Evolutionary conservation across 2,113 vertebrate genomes (phyloP), one percentile per base, ranked within the genome.

Genomic region (Seriola dumerili): DNA sequence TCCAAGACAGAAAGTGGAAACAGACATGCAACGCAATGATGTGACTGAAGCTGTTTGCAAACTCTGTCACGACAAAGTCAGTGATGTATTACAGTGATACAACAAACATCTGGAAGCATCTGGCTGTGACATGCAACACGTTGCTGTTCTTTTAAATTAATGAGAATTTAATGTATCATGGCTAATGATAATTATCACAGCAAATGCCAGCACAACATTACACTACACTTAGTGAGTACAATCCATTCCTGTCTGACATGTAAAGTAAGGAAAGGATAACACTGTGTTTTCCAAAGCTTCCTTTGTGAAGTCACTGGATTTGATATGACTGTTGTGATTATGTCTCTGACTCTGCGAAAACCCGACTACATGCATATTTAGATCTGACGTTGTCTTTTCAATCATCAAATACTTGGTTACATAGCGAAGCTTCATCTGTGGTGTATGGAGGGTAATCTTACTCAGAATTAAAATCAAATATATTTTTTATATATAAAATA

Each of bases 31-130:
- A 44, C 14, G 54, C 0, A 3, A 42, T 13, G 21, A 67, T 0
- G 40, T 5, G 34, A 62, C 21, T 34, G 36, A 50, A 74, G n/a
- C 44, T n/a, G 34, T 70, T 61, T 5, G 23, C 6, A 42, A 54
- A 17, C n/a, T 44, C n/a, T 13, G 21, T 75, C 46, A 34, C 1
- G 4, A 58, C 38, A 36, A 42, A 62, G 19, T 23, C 42, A 59
- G 34, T 61, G 14, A 17, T 8, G 13, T 16, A n/a, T 11, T 57
- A 59, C 32, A 68, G 57, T 13, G 16, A 34, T 5, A 25, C 21
- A 54, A 46, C 77, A 78, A 78, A 78, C 67, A 65, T 72, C 65
- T 64, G 76, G 55, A 64, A 48, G 40, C 17, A 78, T 62, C 38
- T 67, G 61, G 54, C 38, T 61, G 10, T 46, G 52, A 5, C 8